Percentiles rank a stretch among this genome's conserved stretches.
Conservation (phyloP, 2,113 vertebrate genomes). For the Cyphomyrus discorhynchus region DNA sequence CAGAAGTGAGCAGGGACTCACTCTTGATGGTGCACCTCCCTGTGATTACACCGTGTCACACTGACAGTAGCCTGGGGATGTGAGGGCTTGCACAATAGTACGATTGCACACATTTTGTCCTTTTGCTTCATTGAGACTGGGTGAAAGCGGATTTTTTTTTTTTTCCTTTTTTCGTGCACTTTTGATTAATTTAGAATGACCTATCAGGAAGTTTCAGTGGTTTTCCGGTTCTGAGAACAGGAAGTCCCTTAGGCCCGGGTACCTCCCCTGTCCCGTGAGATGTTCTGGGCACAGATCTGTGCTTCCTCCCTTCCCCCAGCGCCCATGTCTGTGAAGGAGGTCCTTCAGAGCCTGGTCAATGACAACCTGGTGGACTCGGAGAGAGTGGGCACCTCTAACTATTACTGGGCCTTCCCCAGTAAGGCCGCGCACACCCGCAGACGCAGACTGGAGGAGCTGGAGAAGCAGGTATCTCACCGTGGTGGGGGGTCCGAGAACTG, state of each 20-base stretch:
- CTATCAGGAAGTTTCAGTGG: background rate
- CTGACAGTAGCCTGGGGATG: background rate
- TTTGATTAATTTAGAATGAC: background rate
- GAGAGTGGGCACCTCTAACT: constrained; percentile 91
- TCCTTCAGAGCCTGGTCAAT: constrained; percentile 91
- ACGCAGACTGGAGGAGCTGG: constrained; percentile 70
- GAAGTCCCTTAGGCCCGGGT: background rate
- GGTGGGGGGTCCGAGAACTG: background rate
- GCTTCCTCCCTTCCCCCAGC: constrained; percentile 51
- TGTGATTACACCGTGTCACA: background rate
- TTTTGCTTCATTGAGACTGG: background rate
- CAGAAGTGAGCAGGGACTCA: background rate
- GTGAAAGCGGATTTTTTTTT: background rate
- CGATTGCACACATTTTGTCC: background rate
- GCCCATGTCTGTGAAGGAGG: constrained; percentile 90
- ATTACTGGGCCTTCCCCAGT: constrained; percentile 97
- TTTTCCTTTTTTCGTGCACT: background rate
- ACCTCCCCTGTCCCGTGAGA: background rate
- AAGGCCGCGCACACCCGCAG: constrained; percentile 82
- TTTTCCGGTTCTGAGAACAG: background rate
- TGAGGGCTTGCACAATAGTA: background rate
- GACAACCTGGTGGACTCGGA: constrained; percentile 94
- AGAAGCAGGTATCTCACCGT: constrained; percentile 71
- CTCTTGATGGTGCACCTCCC: background rate
- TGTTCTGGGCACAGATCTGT: background rate